Conservation (phyloP, 2,797 vertebrate genomes). For the Karalla daura region DNA sequence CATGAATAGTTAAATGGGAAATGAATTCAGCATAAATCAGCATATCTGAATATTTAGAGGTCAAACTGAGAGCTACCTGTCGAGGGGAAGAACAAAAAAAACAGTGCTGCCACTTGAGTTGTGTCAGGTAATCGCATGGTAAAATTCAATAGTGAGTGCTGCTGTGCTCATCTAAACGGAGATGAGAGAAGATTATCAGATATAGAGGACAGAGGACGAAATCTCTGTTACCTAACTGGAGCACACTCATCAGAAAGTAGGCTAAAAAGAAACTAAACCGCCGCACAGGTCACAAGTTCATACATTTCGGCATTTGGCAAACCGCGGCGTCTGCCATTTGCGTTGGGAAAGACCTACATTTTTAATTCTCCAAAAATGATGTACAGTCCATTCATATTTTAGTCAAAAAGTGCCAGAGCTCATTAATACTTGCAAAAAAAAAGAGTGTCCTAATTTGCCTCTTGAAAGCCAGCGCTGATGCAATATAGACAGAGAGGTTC, state of each 20-base stretch:
- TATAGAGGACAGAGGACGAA: constrained; percentile 21
- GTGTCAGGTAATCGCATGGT: constrained; percentile 11
- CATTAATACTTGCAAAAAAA: constrained; percentile 33
- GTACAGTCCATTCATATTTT: constrained; percentile 5
- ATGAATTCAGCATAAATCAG: constrained; percentile 1
- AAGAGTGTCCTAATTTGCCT: constrained; percentile 40
- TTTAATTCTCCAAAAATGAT: neutral
- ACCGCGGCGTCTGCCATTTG: constrained; percentile 10
- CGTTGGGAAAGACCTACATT: constrained; percentile 7
- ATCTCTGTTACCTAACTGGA: constrained; percentile 39
- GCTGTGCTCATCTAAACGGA: constrained; percentile 36
- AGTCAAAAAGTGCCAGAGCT: constrained; percentile 21
- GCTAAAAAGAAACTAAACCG: constrained; percentile 30
- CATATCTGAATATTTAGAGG: neutral
- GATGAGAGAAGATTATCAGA: constrained; percentile 25
- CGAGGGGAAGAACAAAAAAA: constrained; percentile 7
- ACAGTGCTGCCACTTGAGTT: neutral
- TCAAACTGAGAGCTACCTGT: constrained; percentile 1
- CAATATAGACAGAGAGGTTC: constrained; percentile 35
- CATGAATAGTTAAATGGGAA: constrained; percentile 26
- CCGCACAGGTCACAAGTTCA: neutral
- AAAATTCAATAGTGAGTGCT: constrained; percentile 15
- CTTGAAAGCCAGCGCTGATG: constrained; percentile 28
- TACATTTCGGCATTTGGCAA: constrained; percentile 11
- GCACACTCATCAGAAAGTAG: constrained; percentile 24